Evolutionary conservation across 1,140 invertebrate species (phyloP).

Genomic region (Eciton burchellii): DNA sequence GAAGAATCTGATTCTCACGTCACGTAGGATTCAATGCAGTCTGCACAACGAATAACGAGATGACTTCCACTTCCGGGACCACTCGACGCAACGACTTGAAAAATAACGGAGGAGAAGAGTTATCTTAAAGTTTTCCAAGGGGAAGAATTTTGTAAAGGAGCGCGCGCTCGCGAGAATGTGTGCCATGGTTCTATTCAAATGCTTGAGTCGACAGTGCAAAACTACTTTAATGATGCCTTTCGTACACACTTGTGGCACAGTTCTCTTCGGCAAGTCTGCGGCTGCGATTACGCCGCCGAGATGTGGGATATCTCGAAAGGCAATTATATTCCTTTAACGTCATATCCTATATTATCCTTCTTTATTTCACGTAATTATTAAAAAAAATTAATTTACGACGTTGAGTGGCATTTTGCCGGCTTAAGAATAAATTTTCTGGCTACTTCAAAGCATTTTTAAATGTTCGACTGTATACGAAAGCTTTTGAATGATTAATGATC

Average conservation of each 20-base stretch:
- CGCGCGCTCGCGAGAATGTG: background rate
- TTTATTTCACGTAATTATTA: background rate
- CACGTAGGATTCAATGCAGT: slow-evolving; percentile 4
- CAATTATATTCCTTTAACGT: slow-evolving; percentile 30
- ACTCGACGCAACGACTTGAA: slow-evolving; percentile 37
- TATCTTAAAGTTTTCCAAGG: slow-evolving; percentile 33
- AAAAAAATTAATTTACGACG: slow-evolving; percentile 17
- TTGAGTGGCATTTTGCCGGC: background rate
- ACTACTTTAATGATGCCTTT: slow-evolving; percentile 34
- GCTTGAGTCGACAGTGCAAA: background rate
- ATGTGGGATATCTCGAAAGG: background rate
- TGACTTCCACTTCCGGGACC: slow-evolving; percentile 24
- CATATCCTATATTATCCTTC: background rate
- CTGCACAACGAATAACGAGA: slow-evolving; percentile 11
- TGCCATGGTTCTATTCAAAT: slow-evolving; percentile 12
- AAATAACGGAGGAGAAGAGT: slow-evolving; percentile 46
- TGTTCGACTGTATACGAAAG: background rate
- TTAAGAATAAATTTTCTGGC: background rate
- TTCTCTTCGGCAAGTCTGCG: slow-evolving; percentile 12
- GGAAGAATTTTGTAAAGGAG: slow-evolving; percentile 40
- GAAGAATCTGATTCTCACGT: too few relatives aligned
- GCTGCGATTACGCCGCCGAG: slow-evolving; percentile 16
- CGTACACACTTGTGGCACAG: slow-evolving; percentile 12
- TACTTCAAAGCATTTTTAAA: background rate
- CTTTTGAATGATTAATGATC: slow-evolving; percentile 2